Base-by-base conservation (phyloP, 2,113 vertebrate genomes). In the Chionomys nivalis region DNA sequence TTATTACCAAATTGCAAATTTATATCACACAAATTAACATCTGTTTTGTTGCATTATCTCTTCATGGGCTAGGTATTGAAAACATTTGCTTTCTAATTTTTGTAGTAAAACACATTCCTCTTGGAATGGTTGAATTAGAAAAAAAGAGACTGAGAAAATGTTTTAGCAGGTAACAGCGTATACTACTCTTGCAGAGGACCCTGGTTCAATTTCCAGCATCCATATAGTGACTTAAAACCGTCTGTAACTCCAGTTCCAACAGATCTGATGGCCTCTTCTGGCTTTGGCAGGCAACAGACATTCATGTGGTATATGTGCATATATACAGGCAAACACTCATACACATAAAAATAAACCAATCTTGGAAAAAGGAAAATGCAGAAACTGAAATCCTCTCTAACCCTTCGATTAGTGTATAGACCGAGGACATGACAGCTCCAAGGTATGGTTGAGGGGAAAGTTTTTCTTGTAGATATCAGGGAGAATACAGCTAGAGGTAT, bases 1-100 rank as follows among this genome's bases (percentile, higher is more conserved):
- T n/a, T 94, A 95, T 72, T 66, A 81, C 1, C 61, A 65, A 94
- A 89, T 70, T 52, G 85, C 39, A 83, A 83, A 79, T 94, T 97
- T 90, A 44, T 94, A 1, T 88, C 13, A 76, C 23, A 5, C 85
- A 49, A 90, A 33, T 70, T 79, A 95, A 95, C 72, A 39, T 91
- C 70, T 76, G 17, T 33, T 42, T 21, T 90, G 33, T 17, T 70
- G 75, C 65, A 63, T 76, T 63, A 55, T 94, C 68, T 75, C 52
- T 93, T 91, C 55, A 68, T 5, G 86, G 63, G 24, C 5, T 36
- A 94, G 52, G 47, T 8, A 73, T 91, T 90, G 12, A 63, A 89
- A 83, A 63, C 77, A 87, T 75, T 93, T 87, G 14, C 68, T 96
- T 94, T 87, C 70, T 93, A 44, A 21, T 73, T 83, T 94, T 87